A percentile compares a stretch with the other conserved stretches of the same genome.
phyloP scores from a whole-genome alignment of 1,140 invertebrate genomes.

The Zaprionus africanus region DNA sequence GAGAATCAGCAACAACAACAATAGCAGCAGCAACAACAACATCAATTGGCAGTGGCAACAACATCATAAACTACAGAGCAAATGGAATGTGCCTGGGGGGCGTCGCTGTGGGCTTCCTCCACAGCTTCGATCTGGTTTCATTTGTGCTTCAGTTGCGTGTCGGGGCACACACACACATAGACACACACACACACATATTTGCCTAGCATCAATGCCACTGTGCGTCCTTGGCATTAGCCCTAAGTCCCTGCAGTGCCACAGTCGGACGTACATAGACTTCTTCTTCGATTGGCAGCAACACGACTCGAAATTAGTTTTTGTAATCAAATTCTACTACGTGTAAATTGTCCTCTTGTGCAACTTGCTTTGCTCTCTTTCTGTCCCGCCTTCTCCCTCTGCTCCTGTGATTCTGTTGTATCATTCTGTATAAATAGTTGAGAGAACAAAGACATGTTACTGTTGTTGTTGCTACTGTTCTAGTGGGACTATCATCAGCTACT shows the following conservation, averaged over 20 bases:
- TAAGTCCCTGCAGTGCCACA: not conserved
- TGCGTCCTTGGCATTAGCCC: not conserved
- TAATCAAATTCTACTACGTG: slow-evolving; percentile 16
- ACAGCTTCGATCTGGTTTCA: not conserved
- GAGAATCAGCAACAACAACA: not conserved
- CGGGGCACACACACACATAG: not conserved
- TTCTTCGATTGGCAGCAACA: not conserved
- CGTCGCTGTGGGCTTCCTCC: not conserved
- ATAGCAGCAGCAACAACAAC: not conserved
- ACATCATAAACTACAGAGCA: not conserved
- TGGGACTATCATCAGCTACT: not conserved
- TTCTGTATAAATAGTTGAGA: not conserved
- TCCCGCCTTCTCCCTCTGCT: not conserved
- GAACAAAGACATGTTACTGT: not conserved
- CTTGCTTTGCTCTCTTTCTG: not conserved
- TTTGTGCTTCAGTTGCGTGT: not conserved
- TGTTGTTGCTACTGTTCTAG: not conserved
- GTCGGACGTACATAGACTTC: not conserved
- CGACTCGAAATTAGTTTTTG: slow-evolving; percentile 3
- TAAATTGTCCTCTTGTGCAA: not conserved
- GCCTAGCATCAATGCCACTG: not conserved
- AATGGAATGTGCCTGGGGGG: not conserved
- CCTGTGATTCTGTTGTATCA: not conserved
- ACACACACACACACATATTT: not conserved
- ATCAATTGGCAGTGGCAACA: not conserved